Percentiles rank a stretch among this genome's conserved stretches.
These are phyloP conservation scores for Petrosia ficiformis DNA, from an alignment of 37 sponge, comb jelly and placozoan species.

Conservation along the genomic window DNA sequence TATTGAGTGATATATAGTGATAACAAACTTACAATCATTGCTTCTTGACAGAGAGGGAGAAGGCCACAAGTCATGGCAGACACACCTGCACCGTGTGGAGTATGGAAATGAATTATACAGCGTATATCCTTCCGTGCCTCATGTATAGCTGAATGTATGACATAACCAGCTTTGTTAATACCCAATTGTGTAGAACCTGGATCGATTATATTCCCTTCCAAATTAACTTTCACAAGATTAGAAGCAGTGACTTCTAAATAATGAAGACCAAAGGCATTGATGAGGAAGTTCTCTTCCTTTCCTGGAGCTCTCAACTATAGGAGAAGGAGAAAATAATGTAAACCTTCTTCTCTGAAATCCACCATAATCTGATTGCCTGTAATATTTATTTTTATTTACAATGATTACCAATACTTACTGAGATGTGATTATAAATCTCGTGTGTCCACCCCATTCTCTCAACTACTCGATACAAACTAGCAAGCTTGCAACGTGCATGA, in stretches of 20 bases:
- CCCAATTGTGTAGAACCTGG: slow-evolving; percentile 76
- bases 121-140: slow-evolving; percentile 52
- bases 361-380: not conserved
- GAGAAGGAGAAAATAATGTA: not conserved
- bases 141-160: slow-evolving; percentile 75
- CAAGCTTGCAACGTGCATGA: slow-evolving; percentile 76
- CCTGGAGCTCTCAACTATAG: slow-evolving; percentile 15
- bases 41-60: slow-evolving; percentile 76
- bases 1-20: too few relatives aligned
- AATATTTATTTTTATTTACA: not conserved
- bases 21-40: slow-evolving; percentile 50
- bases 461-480: slow-evolving; percentile 72
- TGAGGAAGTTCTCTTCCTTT: slow-evolving; percentile 39
- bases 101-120: slow-evolving; percentile 75
- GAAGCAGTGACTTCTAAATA: slow-evolving; percentile 83
- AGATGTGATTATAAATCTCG: slow-evolving; percentile 76
- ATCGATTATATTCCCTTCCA: slow-evolving; percentile 71
- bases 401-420: slow-evolving; percentile 51
- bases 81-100: slow-evolving; percentile 64
- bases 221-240: slow-evolving; percentile 74
- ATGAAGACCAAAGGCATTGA: slow-evolving; percentile 87
- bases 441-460: slow-evolving; percentile 77
- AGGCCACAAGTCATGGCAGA: slow-evolving; percentile 91
- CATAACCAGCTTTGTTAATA: slow-evolving; percentile 56
- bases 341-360: too few relatives aligned